Base-by-base conservation (phyloP, 2,113 vertebrate species). In the Labeo rohita region DNA sequence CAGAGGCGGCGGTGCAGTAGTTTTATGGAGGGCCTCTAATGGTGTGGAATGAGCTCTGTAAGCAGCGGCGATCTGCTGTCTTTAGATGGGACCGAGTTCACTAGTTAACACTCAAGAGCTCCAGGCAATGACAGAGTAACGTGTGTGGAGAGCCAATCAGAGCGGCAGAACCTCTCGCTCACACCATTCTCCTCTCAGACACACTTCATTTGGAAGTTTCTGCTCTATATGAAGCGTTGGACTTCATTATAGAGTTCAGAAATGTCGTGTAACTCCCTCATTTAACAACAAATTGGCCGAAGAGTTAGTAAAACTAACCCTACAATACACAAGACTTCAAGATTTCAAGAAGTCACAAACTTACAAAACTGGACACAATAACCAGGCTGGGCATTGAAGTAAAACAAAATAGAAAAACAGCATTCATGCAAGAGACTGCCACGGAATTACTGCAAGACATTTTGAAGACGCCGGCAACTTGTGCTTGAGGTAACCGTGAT, bases 61-160 rank as follows among this genome's bases (percentile, higher is more conserved):
- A 59, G 54, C 6, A 80, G 77, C 1, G 36, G 54, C 2, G 39
- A 80, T 23, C 77, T 80, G 21, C 77, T 80, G n/a, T 80, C 36
- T 80, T 63, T 4, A 80, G 21, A 78, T 36, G 5, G 23, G 50
- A 15, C 54, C 3, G 36, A 23, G 18, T 80, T 63, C 56, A 80
- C 39, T 80, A 63, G 77, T 63, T 63, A 80, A 61, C 36, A 80
- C 11, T 80, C n/a, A 59, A 45, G 56, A 45, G 36, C 77, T 80
- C 34, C 36, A 61, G 56, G 36, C 56, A 63, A 8, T 15, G 56
- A 63, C 39, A 45, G 70, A 43, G 39, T n/a, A 63, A 45, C 1
- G 18, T 12, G 36, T 63, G 21, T 47, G 21, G 56, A 76, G 47
- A 80, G 77, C 6, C 56, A 80, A 63, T 80, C 63, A 63, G 56